A percentile compares a stretch with the other conserved stretches of the same genome.
These are phyloP conservation scores for Poeciliopsis prolifica DNA, from an alignment of 2,113 vertebrate species.

Conservation along the genomic window DNA sequence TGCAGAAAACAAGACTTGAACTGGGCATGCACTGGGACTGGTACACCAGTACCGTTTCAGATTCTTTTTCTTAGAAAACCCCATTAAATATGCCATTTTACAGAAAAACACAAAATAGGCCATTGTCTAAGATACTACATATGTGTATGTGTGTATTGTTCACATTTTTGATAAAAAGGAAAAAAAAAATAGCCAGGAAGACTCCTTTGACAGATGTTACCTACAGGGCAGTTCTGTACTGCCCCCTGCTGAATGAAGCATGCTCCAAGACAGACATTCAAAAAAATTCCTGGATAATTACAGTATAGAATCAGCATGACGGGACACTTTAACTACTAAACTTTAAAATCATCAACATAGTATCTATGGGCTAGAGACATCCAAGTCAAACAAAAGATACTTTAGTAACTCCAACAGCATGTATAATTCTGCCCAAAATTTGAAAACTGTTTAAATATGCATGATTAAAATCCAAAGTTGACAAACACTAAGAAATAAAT, in stretches of 20 bases:
- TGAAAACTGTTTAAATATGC: not conserved
- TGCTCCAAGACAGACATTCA: rapidly evolving
- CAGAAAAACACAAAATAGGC: not conserved
- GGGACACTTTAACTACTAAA: too few relatives aligned
- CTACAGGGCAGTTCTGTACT: not conserved
- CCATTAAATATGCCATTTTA: not conserved
- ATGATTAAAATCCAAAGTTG: too few relatives aligned
- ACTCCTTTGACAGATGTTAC: not conserved
- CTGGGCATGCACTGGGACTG: not conserved
- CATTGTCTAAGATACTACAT: not conserved
- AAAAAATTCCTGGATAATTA: not conserved
- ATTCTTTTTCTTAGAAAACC: not conserved
- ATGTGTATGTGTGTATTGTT: too few relatives aligned
- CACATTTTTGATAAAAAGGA: too few relatives aligned
- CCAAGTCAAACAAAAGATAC: not conserved
- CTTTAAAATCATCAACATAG: not conserved
- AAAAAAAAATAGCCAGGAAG: too few relatives aligned
- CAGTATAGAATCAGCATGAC: not conserved
- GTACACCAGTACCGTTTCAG: not conserved
- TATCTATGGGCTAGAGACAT: not conserved
- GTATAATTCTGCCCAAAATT: not conserved
- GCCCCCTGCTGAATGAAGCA: constrained; percentile 19
- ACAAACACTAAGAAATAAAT: too few relatives aligned
- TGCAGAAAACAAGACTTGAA: constrained; percentile 3
- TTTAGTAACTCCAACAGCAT: not conserved